phyloP scores from a whole-genome alignment of 2,888 invertebrate genomes.

The Hylaea fasciaria region DNA sequence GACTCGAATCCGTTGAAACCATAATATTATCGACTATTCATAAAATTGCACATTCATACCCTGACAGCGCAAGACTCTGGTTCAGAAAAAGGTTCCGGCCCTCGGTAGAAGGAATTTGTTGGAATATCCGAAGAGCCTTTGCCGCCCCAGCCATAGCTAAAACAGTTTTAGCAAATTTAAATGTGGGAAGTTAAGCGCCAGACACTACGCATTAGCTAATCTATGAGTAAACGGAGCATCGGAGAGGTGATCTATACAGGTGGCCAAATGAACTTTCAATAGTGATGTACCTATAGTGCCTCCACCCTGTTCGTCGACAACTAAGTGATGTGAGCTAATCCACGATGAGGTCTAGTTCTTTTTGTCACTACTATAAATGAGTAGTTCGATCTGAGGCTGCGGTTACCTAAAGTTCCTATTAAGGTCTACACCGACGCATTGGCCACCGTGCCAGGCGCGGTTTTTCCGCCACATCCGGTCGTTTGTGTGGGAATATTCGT shows the following conservation, averaged over 20 bases:
- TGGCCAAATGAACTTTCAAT: not conserved
- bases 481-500: slow-evolving; percentile 91
- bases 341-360: not conserved
- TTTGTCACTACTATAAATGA: not conserved
- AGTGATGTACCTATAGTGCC: not conserved
- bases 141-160: slow-evolving; percentile 70
- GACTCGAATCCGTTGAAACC: no score
- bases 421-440: slow-evolving; percentile 90
- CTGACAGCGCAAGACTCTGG: slow-evolving; percentile 70
- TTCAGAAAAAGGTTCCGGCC: slow-evolving; percentile 70
- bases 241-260: not conserved
- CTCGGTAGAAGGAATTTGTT: slow-evolving; percentile 63
- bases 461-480: slow-evolving; percentile 94
- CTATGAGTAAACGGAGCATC: not conserved
- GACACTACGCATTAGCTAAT: no score
- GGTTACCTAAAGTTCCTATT: slow-evolving; percentile 92
- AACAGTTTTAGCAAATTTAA: slow-evolving; percentile 22
- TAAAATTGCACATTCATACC: slow-evolving; percentile 45
- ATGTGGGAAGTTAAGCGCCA: no score
- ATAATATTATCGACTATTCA: no score
- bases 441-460: slow-evolving; percentile 74
- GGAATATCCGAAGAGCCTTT: slow-evolving; percentile 70
- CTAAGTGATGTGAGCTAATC: no score
- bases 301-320: not conserved
- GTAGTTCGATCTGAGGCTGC: not conserved